These are phyloP conservation scores for Coboldia fuscipes DNA, from an alignment of 1,140 invertebrate species.

Conservation along the genomic window DNA sequence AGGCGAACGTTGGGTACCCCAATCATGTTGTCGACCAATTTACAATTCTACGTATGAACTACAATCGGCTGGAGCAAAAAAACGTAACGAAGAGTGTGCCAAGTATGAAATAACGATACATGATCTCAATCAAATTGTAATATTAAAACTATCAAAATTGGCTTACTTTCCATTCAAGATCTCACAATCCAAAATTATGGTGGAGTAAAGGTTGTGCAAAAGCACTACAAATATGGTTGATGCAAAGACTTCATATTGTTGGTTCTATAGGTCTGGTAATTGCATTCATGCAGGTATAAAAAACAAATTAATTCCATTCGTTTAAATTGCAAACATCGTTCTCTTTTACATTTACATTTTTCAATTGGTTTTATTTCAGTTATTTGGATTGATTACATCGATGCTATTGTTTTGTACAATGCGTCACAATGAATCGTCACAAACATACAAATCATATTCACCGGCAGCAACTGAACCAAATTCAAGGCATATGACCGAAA, in stretches of 20 bases:
- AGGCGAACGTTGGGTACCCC: constrained; percentile 45
- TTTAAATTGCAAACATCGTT: constrained; percentile 1
- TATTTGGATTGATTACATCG: constrained; percentile 52
- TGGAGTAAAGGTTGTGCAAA: constrained; percentile 43
- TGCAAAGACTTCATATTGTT: constrained; percentile 42
- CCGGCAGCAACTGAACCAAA: constrained; percentile 26
- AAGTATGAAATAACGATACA: constrained; percentile 9
- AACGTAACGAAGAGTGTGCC: constrained; percentile 14
- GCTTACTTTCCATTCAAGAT: constrained; percentile 13
- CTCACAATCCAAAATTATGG: constrained; percentile 34
- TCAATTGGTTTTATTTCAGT: constrained; percentile 23
- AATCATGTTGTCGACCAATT: constrained; percentile 50
- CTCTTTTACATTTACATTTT: constrained; percentile 2
- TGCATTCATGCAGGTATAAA: constrained; percentile 38
- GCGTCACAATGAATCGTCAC: constrained; percentile 40
- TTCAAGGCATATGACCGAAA: background rate
- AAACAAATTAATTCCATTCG: no score
- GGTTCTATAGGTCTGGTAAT: constrained; percentile 46
- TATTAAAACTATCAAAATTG: background rate
- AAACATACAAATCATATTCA: constrained; percentile 43
- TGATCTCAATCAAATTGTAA: background rate
- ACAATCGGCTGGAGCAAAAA: constrained; percentile 21
- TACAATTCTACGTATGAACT: constrained; percentile 17
- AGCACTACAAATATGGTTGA: constrained; percentile 43
- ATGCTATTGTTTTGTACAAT: constrained; percentile 58